These are phyloP conservation scores for Caenorhabditis wallacei DNA, from an alignment of 2,888 invertebrate genomes.

Conservation along the genomic window DNA sequence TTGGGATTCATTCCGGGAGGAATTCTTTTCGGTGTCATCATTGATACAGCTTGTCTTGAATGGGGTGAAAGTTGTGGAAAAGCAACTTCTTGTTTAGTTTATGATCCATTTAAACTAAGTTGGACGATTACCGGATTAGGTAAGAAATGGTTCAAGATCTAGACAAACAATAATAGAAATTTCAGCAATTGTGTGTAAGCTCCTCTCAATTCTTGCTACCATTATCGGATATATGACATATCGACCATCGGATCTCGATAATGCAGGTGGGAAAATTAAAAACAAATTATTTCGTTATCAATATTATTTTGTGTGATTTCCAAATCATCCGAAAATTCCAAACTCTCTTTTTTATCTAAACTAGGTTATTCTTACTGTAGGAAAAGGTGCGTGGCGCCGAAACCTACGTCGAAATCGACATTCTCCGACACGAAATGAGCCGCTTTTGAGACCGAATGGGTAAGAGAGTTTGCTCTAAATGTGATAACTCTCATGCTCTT, in stretches of 20 bases:
- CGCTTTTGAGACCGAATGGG: conserved; percentile 45
- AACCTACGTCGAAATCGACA: conserved; percentile 33
- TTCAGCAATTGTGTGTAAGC: conserved; percentile 81
- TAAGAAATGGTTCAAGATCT: conserved; percentile 39
- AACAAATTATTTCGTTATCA: too few relatives aligned
- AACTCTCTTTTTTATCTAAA: background rate
- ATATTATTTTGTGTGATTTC: too few relatives aligned
- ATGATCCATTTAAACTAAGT: conserved; percentile 79
- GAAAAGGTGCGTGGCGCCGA: conserved; percentile 56
- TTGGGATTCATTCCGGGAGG: conserved; percentile 82
- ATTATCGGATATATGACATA: conserved; percentile 82
- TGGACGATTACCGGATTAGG: conserved; percentile 82
- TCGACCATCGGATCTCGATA: conserved; percentile 78
- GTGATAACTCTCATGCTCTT: conserved; percentile 39
- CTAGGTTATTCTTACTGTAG: conserved; percentile 29
- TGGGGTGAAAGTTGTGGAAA: conserved; percentile 80
- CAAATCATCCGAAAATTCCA: conserved; percentile 5
- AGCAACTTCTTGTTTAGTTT: conserved; percentile 75
- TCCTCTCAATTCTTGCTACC: conserved; percentile 81
- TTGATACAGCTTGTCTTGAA: conserved; percentile 81
- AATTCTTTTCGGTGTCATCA: conserved; percentile 82
- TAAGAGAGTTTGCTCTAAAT: conserved; percentile 39
- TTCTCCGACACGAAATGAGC: conserved; percentile 14
- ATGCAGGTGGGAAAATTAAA: conserved; percentile 70
- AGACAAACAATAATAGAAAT: background rate